phyloP scores from a whole-genome alignment of 2,888 invertebrate genomes.

The Patella caerulea region DNA sequence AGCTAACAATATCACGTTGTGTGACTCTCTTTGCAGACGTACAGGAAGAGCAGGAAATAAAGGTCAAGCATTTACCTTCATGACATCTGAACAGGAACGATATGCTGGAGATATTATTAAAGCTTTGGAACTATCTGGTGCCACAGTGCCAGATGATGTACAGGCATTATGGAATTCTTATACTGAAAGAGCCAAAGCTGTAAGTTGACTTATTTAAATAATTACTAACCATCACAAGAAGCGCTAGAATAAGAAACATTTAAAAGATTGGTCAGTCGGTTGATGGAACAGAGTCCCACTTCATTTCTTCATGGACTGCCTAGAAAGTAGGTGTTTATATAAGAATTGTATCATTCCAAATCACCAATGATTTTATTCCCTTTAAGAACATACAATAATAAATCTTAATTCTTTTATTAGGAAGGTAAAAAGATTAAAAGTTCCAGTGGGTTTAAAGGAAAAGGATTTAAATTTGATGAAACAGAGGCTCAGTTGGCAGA shows the following conservation, averaged over 20 bases:
- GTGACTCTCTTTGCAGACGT: slow-evolving; percentile 67
- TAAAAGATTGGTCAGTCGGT: too few species aligned
- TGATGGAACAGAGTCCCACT: too few species aligned
- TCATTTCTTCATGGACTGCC: too few species aligned
- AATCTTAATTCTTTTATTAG: slow-evolving; percentile 40
- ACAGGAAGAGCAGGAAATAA: slow-evolving; percentile 87
- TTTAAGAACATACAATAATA: too few species aligned
- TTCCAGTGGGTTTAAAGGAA: slow-evolving; percentile 80
- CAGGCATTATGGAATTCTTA: slow-evolving; percentile 80
- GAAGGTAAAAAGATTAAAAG: slow-evolving; percentile 73
- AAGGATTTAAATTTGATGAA: slow-evolving; percentile 98
- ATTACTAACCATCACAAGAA: too few species aligned
- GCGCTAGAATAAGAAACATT: too few species aligned
- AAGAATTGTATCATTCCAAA: too few species aligned
- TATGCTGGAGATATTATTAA: slow-evolving; percentile 94
- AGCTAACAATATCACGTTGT: too few species aligned
- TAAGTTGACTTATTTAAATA: slow-evolving; percentile 73
- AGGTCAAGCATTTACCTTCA: slow-evolving; percentile 97
- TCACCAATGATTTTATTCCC: too few species aligned
- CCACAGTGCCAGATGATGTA: slow-evolving; percentile 83
- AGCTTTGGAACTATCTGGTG: slow-evolving; percentile 89
- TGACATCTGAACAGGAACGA: slow-evolving; percentile 93
- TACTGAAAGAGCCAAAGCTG: slow-evolving; percentile 89
- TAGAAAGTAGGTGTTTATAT: too few species aligned
- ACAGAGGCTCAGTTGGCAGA: slow-evolving; percentile 95